Conservation (phyloP, 2,888 invertebrate genomes). For the Drosophila mettleri region DNA sequence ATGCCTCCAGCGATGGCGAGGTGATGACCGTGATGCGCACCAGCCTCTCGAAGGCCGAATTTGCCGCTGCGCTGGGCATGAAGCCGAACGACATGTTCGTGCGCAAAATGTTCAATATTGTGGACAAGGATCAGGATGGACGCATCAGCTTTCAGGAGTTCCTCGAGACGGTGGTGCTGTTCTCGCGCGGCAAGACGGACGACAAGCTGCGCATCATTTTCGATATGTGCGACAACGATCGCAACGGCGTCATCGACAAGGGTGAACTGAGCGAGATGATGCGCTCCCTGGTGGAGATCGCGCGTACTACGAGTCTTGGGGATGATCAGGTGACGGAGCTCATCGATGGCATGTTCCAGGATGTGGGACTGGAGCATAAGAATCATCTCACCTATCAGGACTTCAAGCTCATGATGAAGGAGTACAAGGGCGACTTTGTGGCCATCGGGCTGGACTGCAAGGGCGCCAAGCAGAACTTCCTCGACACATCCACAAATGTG, state of each 20-base stretch:
- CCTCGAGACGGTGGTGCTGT: constrained; percentile 95
- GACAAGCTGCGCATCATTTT: constrained; percentile 97
- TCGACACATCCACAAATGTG: constrained; percentile 97
- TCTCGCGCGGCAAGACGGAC: constrained; percentile 96
- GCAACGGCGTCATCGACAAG: constrained; percentile 97
- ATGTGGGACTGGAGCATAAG: constrained; percentile 95
- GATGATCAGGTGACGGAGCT: constrained; percentile 96
- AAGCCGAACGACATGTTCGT: constrained; percentile 97
- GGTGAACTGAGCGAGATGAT: constrained; percentile 97
- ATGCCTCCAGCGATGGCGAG: constrained; percentile 91
- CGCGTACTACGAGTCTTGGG: constrained; percentile 94
- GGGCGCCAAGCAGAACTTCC: constrained; percentile 97
- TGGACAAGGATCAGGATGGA: constrained; percentile 97
- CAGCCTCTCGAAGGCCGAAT: constrained; percentile 95
- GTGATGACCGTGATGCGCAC: constrained; percentile 97
- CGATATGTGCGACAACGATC: constrained; percentile 98
- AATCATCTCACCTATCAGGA: constrained; percentile 95
- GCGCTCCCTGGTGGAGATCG: constrained; percentile 95
- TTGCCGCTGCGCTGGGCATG: constrained; percentile 98
- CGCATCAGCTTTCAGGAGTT: constrained; percentile 98
- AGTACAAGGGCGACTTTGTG: constrained; percentile 97
- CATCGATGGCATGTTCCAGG: constrained; percentile 97
- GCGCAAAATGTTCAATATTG: constrained; percentile 98
- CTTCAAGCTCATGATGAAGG: constrained; percentile 98
- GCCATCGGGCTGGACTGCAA: constrained; percentile 97